phyloP scores from a whole-genome alignment of 2,888 invertebrate species.

The Acleris laterana region DNA sequence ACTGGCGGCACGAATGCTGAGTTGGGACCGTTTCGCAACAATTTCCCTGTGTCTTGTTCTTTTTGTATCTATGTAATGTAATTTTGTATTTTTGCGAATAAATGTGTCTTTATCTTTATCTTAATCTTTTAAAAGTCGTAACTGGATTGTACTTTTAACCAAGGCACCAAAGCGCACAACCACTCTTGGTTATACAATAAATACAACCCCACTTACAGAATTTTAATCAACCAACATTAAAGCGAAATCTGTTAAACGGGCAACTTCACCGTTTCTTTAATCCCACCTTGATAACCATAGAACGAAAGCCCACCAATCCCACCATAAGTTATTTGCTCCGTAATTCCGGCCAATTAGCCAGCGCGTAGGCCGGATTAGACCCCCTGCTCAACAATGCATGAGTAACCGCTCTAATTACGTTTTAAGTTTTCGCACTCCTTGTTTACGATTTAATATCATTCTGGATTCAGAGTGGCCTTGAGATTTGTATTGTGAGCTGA shows the following conservation, averaged over 20 bases:
- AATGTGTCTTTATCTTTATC: too few species aligned
- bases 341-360: constrained; percentile 27
- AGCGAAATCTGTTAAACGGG: background rate
- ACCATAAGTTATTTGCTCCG: constrained; percentile 25
- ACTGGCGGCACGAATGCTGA: too few species aligned
- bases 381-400: constrained; percentile 18
- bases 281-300: constrained; percentile 3
- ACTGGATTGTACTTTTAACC: too few species aligned
- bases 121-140: too few species aligned
- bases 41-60: too few species aligned
- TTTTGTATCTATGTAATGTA: too few species aligned
- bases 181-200: too few species aligned
- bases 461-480: constrained; percentile 15
- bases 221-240: too few species aligned
- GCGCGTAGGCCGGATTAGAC: constrained; percentile 18
- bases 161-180: too few species aligned
- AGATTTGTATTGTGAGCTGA: constrained; percentile 9
- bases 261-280: background rate
- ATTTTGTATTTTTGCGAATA: too few species aligned
- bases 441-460: constrained; percentile 31
- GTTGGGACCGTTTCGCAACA: too few species aligned
- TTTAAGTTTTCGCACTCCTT: constrained; percentile 34
- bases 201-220: too few species aligned
- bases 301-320: constrained; percentile 23
- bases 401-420: constrained; percentile 31